phyloP scores from a whole-genome alignment of 2,113 vertebrate species.

The Phoxinus phoxinus region DNA sequence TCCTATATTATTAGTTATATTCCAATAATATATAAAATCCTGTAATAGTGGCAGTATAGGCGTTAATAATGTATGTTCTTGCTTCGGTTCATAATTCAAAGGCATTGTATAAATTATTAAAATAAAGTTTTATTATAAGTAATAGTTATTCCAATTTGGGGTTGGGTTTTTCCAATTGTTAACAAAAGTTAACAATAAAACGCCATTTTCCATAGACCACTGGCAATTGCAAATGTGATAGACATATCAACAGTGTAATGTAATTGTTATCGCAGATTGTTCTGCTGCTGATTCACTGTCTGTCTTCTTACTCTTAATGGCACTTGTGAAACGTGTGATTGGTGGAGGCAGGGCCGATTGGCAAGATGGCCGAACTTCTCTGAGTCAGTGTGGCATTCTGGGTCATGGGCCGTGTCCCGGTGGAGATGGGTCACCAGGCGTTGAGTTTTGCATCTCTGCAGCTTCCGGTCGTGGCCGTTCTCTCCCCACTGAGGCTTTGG shows the following conservation, averaged over 20 bases:
- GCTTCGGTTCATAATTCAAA: neutral
- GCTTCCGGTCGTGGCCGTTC: constrained; percentile 68
- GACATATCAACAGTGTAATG: no score
- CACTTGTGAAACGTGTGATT: constrained; percentile 65
- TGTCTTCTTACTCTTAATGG: constrained; percentile 72
- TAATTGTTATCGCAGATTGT: no score
- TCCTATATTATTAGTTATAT: no score
- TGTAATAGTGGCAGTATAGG: no score
- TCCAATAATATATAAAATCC: no score
- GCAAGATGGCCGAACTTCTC: constrained; percentile 44
- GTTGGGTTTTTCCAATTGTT: neutral
- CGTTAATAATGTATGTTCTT: neutral
- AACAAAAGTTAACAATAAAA: neutral
- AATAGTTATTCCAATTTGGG: neutral
- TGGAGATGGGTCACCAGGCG: constrained; percentile 46
- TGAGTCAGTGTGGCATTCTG: constrained; percentile 47
- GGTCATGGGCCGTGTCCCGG: constrained; percentile 52
- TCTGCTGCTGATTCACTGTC: neutral
- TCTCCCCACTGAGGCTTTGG: constrained; percentile 59
- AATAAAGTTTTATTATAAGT: neutral
- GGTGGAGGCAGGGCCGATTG: constrained; percentile 48
- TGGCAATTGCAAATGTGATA: neutral
- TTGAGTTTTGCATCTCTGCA: constrained; percentile 57
- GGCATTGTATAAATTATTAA: neutral
- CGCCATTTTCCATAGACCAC: neutral